Evolutionary conservation across 2,888 invertebrate species (phyloP).

Genomic region (Miltochrista miniata): DNA sequence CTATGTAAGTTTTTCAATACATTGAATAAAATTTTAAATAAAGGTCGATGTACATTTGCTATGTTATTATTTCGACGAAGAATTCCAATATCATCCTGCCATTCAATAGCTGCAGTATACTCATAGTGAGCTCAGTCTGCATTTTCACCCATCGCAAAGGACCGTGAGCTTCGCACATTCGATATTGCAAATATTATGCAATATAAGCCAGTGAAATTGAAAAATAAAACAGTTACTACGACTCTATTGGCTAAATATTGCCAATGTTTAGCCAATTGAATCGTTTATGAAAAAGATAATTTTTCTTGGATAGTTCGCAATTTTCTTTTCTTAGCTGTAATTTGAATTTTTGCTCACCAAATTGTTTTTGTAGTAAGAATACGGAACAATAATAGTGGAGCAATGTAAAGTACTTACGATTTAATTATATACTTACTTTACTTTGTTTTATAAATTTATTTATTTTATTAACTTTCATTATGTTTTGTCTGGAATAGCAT

Average conservation of each 20-base stretch:
- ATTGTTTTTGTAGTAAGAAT: too few relatives aligned
- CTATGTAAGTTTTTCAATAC: too few relatives aligned
- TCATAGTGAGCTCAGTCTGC: constrained; percentile 57
- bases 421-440: too few relatives aligned
- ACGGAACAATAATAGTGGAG: neutral
- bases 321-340: neutral
- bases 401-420: too few relatives aligned
- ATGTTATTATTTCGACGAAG: constrained; percentile 56
- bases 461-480: too few relatives aligned
- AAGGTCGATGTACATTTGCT: constrained; percentile 9
- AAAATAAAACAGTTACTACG: constrained; percentile 36
- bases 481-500: too few relatives aligned
- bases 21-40: too few relatives aligned
- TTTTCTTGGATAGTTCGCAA: neutral
- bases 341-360: neutral
- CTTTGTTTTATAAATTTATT: too few relatives aligned
- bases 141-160: constrained; percentile 67
- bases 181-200: constrained; percentile 72
- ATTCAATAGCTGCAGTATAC: constrained; percentile 68
- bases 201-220: constrained; percentile 50
- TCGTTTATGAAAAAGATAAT: constrained; percentile 4
- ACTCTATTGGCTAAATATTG: too few relatives aligned
- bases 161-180: constrained; percentile 55
- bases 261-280: constrained; percentile 29
- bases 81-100: constrained; percentile 71